Conservation (phyloP, 2,113 vertebrate species). For the Ceuthmochares aereus region DNA sequence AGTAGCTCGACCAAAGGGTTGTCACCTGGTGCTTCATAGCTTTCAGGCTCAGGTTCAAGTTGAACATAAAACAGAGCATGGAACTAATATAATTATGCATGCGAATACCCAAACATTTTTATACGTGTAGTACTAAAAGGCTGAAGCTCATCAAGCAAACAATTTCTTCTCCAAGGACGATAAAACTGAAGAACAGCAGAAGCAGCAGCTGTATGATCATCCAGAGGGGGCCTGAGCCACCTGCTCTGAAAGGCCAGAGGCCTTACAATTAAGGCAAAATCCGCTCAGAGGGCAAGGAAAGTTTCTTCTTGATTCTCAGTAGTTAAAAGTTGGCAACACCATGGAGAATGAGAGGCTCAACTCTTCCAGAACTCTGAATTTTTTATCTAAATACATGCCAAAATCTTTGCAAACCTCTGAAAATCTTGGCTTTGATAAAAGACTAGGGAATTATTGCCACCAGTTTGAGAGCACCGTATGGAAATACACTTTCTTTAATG, state of each 20-base stretch:
- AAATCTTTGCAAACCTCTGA: not conserved
- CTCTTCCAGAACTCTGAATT: not conserved
- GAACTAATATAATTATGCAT: not conserved
- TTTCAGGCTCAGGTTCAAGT: not conserved
- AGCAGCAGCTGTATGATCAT: not conserved
- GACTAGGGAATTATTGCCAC: not conserved
- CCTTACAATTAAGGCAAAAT: not conserved
- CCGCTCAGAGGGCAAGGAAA: not conserved
- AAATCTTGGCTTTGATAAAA: not conserved
- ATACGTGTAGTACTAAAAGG: not conserved
- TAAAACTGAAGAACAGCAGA: constrained; percentile 19
- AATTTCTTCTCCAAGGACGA: not conserved
- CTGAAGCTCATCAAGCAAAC: not conserved
- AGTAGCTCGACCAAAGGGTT: not conserved
- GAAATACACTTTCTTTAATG: not conserved
- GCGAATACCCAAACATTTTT: constrained; percentile 15
- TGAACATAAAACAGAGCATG: not conserved
- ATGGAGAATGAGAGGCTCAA: not conserved
- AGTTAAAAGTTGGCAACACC: not conserved
- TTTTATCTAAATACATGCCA: not conserved
- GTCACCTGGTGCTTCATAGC: not conserved
- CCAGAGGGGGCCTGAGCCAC: not conserved
- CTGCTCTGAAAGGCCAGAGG: constrained; percentile 5
- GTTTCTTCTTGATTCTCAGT: not conserved
- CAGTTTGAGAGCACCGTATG: not conserved